These are phyloP conservation scores for Aurelia sp. DNA, from an alignment of 30 jellyfish, hydroid and myxozoan species.

Conservation along the genomic window DNA sequence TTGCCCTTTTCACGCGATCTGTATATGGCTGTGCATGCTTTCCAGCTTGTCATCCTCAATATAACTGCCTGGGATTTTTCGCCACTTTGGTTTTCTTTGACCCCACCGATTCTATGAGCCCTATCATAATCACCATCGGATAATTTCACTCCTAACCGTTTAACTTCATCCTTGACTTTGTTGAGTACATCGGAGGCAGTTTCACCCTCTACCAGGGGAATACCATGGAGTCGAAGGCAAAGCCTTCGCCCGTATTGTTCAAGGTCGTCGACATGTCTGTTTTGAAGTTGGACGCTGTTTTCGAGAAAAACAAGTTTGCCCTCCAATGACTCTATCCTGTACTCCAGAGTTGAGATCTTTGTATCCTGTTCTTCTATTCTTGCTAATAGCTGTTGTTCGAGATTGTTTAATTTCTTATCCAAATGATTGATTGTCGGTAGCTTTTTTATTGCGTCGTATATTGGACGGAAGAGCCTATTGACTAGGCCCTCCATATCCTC, in stretches of 20 bases:
- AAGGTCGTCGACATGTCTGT: conserved; percentile 7
- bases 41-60: conserved; percentile 35
- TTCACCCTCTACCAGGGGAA: conserved; percentile 31
- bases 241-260: conserved; percentile 41
- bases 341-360: conserved; percentile 17
- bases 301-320: background rate
- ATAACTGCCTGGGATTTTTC: conserved; percentile 16
- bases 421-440: conserved; percentile 23
- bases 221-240: conserved; percentile 39
- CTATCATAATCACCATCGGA: conserved; percentile 31
- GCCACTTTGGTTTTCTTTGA: background rate
- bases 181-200: conserved; percentile 25
- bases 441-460: conserved; percentile 2
- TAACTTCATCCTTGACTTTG: conserved; percentile 10
- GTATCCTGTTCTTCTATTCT: conserved; percentile 39
- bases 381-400: conserved; percentile 18
- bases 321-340: conserved; percentile 30
- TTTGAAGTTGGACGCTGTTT: no score
- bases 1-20: conserved; percentile 8
- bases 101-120: conserved; percentile 30
- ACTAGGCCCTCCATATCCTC: conserved; percentile 50
- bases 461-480: background rate
- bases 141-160: conserved; percentile 17
- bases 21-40: conserved; percentile 22
- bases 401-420: conserved; percentile 25